Evolutionary conservation across 2,797 vertebrate genomes (phyloP), one percentile per base, ranked within the genome.

Genomic region (Moxostoma hubbsi): DNA sequence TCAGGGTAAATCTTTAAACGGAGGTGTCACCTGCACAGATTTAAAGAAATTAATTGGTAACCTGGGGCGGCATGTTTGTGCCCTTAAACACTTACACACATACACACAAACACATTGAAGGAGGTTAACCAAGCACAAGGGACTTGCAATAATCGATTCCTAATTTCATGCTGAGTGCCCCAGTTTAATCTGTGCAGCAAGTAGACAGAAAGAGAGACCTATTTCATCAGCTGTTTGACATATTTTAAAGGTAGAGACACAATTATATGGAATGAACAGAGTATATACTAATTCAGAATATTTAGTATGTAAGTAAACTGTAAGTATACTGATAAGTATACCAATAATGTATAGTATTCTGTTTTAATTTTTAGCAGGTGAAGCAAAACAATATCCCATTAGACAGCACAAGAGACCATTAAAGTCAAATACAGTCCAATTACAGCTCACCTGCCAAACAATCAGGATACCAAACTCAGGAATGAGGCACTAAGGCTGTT

Each of bases 111-210:
- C 24, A 46, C 80, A 82, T 84, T 86, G 89, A 92, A 91, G 85
- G 75, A 80, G 89, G 87, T 92, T 93, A 93, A 90, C 93, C 92
- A 91, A 93, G 89, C 90, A 86, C 86, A 88, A 81, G 91, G 84
- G 85, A 90, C 89, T 85, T 85, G 87, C 90, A 90, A 92, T 92
- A 93, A 94, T 94, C 93, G 90, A 94, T 94, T 94, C 88, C 91
- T 94, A 93, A 94, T 94, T 94, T 94, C 94, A 94, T 94, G 94
- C 90, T 72, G 91, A 91, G 87, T 89, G 92, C 92, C 76, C 90
- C 85, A 87, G 89, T 92, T 92, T 92, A 92, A 93, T 91, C 88
- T 87, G 87, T 79, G 80, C 81, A 63, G 74, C 83, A 82, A 85
- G 64, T 77, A 86, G 62, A 45, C 15, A 64, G 83, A 83, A 82